A percentile compares a stretch with the other conserved stretches of the same genome.
Evolutionary conservation across 2,888 invertebrate genomes (phyloP).

Genomic region (Coelogynopora nodosa): DNA sequence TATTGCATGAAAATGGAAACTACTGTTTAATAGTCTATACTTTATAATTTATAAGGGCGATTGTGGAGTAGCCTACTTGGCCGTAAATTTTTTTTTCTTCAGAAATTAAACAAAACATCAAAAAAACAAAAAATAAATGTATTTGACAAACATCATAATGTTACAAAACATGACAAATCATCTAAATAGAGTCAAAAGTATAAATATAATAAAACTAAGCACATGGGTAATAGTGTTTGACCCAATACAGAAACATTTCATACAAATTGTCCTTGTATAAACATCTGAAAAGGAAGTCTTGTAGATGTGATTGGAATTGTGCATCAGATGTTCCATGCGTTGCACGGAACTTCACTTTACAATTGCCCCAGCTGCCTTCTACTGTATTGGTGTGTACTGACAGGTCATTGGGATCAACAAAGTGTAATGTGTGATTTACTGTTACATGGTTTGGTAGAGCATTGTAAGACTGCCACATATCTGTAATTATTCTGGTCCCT

Average conservation of each 20-base stretch:
- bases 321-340: background rate
- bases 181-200: background rate
- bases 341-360: background rate
- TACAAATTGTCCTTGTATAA: background rate
- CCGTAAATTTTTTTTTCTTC: background rate
- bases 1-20: too few relatives aligned
- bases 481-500: background rate
- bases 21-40: too few relatives aligned
- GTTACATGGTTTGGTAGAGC: background rate
- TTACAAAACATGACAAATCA: background rate
- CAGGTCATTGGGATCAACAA: background rate
- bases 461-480: background rate
- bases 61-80: background rate
- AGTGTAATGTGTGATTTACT: background rate
- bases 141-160: background rate
- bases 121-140: background rate
- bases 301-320: background rate
- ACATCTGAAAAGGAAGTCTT: background rate
- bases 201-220: background rate
- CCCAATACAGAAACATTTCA: background rate
- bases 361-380: background rate
- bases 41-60: too few relatives aligned
- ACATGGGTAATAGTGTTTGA: background rate
- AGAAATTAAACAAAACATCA: background rate
- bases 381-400: background rate